phyloP scores from a whole-genome alignment of 2,113 vertebrate genomes.

The Asarcornis scutulata region DNA sequence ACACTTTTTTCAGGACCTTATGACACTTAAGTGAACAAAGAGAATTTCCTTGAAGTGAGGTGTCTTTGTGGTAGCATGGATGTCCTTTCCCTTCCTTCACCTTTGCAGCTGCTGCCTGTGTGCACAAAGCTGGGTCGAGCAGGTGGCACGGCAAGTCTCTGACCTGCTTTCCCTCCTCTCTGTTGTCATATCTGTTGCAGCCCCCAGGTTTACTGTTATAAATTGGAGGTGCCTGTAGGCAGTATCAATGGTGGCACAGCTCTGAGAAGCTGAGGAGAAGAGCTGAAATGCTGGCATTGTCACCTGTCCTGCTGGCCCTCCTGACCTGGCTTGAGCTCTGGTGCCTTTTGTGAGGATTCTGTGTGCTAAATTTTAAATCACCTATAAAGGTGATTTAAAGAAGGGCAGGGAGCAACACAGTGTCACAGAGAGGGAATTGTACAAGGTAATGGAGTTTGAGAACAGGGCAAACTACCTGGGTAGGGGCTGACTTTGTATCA shows the following conservation, averaged over 20 bases:
- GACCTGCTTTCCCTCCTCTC: background rate
- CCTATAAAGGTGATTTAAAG: background rate
- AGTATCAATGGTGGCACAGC: background rate
- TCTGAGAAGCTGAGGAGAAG: background rate
- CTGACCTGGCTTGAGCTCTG: background rate
- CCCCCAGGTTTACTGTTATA: background rate
- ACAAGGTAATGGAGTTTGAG: background rate
- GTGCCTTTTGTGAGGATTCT: background rate
- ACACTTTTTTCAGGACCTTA: background rate
- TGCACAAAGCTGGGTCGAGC: background rate
- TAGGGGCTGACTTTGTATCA: accelerated
- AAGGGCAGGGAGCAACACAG: accelerated
- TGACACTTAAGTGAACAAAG: background rate
- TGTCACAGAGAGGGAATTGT: background rate
- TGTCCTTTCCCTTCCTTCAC: background rate
- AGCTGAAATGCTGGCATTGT: background rate
- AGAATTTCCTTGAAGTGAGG: background rate
- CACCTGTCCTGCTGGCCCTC: background rate
- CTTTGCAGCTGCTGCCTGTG: no score
- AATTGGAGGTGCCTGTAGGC: background rate
- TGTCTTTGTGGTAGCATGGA: background rate
- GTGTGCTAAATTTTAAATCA: accelerated
- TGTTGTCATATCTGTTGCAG: background rate
- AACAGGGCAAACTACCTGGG: background rate
- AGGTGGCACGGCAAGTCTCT: background rate